These are phyloP conservation scores for Phalloptychus januarius DNA, from an alignment of 2,797 vertebrate genomes.

Conservation along the genomic window DNA sequence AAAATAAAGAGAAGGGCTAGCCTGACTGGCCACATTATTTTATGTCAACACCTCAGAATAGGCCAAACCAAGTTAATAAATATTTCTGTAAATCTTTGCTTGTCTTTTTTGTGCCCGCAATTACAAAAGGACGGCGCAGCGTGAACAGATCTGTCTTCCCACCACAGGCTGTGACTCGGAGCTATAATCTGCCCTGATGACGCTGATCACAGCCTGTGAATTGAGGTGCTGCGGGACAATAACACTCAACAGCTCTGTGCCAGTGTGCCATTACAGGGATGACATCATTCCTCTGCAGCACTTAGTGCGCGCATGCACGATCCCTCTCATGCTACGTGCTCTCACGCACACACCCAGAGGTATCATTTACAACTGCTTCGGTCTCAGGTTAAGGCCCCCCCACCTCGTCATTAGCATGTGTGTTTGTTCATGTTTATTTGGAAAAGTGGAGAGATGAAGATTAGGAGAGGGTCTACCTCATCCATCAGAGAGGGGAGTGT, in stretches of 20 bases:
- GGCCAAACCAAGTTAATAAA: conserved; percentile 11
- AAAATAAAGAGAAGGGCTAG: not conserved
- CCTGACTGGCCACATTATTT: conserved; percentile 9
- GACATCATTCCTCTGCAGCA: conserved; percentile 84
- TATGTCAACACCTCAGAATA: not conserved
- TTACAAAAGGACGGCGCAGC: conserved; percentile 34
- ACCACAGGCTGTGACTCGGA: conserved; percentile 57
- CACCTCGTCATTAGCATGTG: conserved; percentile 57
- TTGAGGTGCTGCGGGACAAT: conserved; percentile 68
- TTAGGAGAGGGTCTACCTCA: conserved; percentile 48
- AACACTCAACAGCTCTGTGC: conserved; percentile 59
- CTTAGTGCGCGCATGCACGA: conserved; percentile 55
- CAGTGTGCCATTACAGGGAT: conserved; percentile 78
- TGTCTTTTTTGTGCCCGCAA: conserved; percentile 22
- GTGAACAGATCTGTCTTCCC: conserved; percentile 51
- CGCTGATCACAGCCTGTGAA: conserved; percentile 68
- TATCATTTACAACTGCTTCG: conserved; percentile 64
- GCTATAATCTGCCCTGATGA: conserved; percentile 65
- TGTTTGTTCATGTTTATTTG: conserved; percentile 38
- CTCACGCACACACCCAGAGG: conserved; percentile 32
- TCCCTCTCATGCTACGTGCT: conserved; percentile 3
- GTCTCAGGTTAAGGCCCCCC: conserved; percentile 63
- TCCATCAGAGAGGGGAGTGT: conserved; percentile 52
- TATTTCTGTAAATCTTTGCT: conserved; percentile 12
- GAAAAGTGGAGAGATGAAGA: conserved; percentile 45